Evolutionary conservation across 2,888 invertebrate species (phyloP).

Genomic region (Diaprepes abbreviatus): DNA sequence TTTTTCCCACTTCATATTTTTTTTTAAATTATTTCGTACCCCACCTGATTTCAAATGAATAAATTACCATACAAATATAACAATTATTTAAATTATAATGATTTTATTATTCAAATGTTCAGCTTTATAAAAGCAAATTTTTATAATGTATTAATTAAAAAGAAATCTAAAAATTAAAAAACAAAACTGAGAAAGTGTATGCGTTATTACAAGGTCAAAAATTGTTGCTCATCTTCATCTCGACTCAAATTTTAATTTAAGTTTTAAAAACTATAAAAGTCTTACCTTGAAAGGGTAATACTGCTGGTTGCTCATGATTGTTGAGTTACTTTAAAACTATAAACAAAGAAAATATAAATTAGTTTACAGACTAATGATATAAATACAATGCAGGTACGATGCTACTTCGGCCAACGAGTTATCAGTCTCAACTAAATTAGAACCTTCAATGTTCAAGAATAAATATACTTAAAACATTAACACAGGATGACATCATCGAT

Average conservation of each 20-base stretch:
- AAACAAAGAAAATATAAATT: conserved; percentile 52
- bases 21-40: too few relatives aligned
- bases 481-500: conserved; percentile 58
- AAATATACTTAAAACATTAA: conserved; percentile 35
- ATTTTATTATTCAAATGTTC: too few relatives aligned
- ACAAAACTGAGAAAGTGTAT: too few relatives aligned
- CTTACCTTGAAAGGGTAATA: conserved; percentile 91
- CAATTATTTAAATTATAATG: too few relatives aligned
- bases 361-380: conserved; percentile 37
- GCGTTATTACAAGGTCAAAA: too few relatives aligned
- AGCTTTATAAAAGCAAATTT: too few relatives aligned
- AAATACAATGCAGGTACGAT: conserved; percentile 52
- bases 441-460: conserved; percentile 38
- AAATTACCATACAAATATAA: too few relatives aligned
- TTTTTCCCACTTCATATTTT: too few relatives aligned
- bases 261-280: not conserved
- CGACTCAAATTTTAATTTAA: not conserved
- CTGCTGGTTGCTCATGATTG: conserved; percentile 74
- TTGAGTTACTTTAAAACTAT: conserved; percentile 52
- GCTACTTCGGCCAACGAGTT: conserved; percentile 36
- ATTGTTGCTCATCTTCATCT: too few relatives aligned
- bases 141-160: too few relatives aligned
- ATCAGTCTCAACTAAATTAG: conserved; percentile 41
- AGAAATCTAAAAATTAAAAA: too few relatives aligned
- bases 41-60: too few relatives aligned